Evolutionary conservation across 1,140 invertebrate genomes (phyloP).

Genomic region (Chelonus insularis): DNA sequence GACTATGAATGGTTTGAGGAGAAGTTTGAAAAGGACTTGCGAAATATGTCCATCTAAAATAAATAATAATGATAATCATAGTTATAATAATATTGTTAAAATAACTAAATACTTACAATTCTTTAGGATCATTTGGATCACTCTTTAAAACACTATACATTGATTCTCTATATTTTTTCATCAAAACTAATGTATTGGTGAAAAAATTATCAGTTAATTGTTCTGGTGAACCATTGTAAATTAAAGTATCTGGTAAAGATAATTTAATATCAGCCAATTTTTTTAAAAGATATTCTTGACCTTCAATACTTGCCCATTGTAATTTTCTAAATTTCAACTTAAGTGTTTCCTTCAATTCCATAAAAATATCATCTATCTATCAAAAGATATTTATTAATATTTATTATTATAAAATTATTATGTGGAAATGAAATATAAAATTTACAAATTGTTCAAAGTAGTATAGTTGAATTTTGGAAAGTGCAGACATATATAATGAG

Average conservation of each 20-base stretch:
- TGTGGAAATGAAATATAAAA: too few species aligned
- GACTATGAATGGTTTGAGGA: constrained; percentile 28
- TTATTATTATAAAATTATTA: background rate
- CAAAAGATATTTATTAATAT: background rate
- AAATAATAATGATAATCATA: constrained; percentile 8
- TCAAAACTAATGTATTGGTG: constrained; percentile 34
- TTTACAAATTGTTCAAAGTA: too few species aligned
- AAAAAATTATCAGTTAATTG: constrained; percentile 35
- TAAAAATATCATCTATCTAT: constrained; percentile 1
- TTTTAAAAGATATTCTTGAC: constrained; percentile 26
- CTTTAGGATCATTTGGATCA: constrained; percentile 26
- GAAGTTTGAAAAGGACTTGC: constrained; percentile 38
- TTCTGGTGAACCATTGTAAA: constrained; percentile 30
- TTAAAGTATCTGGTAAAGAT: constrained; percentile 32
- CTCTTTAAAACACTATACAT: constrained; percentile 31
- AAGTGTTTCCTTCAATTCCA: constrained; percentile 35
- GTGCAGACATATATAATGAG: too few species aligned
- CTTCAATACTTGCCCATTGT: constrained; percentile 28
- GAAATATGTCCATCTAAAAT: constrained; percentile 40
- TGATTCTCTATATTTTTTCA: constrained; percentile 32
- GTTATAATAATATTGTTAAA: background rate
- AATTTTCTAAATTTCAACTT: constrained; percentile 23
- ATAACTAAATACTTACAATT: constrained; percentile 33
- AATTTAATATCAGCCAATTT: constrained; percentile 36
- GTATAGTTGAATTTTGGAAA: too few species aligned